Percentiles rank a stretch among this genome's conserved stretches.
phyloP scores from a whole-genome alignment of 2,797 vertebrate species.

The Hoplostethus mediterraneus region DNA sequence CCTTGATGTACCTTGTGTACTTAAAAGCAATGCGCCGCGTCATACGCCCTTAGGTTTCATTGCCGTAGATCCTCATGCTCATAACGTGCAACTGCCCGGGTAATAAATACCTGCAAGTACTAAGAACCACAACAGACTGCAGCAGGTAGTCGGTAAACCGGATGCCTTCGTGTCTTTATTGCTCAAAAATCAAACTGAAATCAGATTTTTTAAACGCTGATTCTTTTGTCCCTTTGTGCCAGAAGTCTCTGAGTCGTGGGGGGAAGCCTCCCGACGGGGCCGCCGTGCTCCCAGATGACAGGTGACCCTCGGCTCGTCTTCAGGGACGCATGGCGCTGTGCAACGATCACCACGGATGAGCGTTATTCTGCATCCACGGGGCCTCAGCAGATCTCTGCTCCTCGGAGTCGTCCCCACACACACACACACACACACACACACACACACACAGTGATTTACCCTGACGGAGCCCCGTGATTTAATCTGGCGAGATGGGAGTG shows the following conservation, averaged over 20 bases:
- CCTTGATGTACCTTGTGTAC: neutral
- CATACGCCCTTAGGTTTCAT: too few species aligned
- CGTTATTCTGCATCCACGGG: slow-evolving; percentile 53
- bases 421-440: slow-evolving; percentile 12
- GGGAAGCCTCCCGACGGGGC: slow-evolving; percentile 26
- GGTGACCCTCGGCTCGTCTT: slow-evolving; percentile 47
- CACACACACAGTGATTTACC: slow-evolving; percentile 33
- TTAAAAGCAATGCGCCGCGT: neutral
- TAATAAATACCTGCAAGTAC: neutral
- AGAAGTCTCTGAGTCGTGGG: slow-evolving; percentile 24
- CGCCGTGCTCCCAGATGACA: slow-evolving; percentile 37
- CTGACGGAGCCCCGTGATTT: slow-evolving; percentile 61
- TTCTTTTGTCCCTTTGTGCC: slow-evolving; percentile 9
- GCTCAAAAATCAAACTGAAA: neutral
- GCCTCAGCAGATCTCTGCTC: slow-evolving; percentile 49
- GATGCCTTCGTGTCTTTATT: neutral
- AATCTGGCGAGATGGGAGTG: slow-evolving; percentile 65
- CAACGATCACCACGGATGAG: slow-evolving; percentile 62
- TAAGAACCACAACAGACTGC: neutral
- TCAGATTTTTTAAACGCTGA: neutral
- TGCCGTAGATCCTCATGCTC: neutral
- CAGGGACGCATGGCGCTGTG: slow-evolving; percentile 28
- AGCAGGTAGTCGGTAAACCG: slow-evolving; percentile 6
- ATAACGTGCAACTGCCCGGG: neutral
- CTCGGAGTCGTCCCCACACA: slow-evolving; percentile 37